Evolutionary conservation across 2,797 vertebrate genomes (phyloP).

Genomic region (Gambusia yucatana): DNA sequence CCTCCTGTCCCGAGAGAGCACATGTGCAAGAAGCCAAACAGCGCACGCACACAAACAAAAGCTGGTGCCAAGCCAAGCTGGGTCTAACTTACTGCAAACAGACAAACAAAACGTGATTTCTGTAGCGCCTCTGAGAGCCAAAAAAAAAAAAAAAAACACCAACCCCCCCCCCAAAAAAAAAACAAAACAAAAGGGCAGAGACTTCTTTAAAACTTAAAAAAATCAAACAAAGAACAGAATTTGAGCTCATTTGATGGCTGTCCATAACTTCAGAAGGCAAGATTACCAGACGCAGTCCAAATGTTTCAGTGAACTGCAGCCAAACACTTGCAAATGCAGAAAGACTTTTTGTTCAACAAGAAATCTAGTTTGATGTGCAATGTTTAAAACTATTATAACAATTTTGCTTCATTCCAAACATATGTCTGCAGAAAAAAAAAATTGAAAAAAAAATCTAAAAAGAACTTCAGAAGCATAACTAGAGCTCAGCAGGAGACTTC

Average conservation of each 20-base stretch:
- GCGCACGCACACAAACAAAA: slow-evolving; percentile 48
- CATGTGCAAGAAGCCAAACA: slow-evolving; percentile 49
- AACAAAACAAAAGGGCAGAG: not conserved
- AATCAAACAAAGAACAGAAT: slow-evolving; percentile 10
- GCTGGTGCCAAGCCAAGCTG: slow-evolving; percentile 13
- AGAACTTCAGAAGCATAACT: slow-evolving; percentile 2
- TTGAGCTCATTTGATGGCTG: slow-evolving; percentile 16
- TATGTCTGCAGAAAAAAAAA: slow-evolving; percentile 6
- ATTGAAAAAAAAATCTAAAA: slow-evolving; percentile 13
- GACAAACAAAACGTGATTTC: slow-evolving; percentile 14
- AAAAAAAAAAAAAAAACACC: not conserved
- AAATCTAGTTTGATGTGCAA: not conserved
- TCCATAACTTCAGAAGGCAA: slow-evolving; percentile 48
- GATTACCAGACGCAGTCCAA: not conserved
- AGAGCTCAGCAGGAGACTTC: slow-evolving; percentile 24
- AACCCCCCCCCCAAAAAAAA: too few relatives aligned
- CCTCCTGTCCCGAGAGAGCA: slow-evolving; percentile 52
- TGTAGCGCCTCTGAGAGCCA: slow-evolving; percentile 19
- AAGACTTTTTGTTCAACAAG: slow-evolving; percentile 5
- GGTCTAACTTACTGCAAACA: slow-evolving; percentile 19
- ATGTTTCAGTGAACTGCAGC: not conserved
- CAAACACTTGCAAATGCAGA: slow-evolving; percentile 2
- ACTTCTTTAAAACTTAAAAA: slow-evolving; percentile 28
- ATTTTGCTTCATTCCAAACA: not conserved
- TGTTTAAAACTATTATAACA: not conserved